These are phyloP conservation scores for Oophaga pumilio DNA, from an alignment of 2,113 vertebrate genomes.

Conservation along the genomic window DNA sequence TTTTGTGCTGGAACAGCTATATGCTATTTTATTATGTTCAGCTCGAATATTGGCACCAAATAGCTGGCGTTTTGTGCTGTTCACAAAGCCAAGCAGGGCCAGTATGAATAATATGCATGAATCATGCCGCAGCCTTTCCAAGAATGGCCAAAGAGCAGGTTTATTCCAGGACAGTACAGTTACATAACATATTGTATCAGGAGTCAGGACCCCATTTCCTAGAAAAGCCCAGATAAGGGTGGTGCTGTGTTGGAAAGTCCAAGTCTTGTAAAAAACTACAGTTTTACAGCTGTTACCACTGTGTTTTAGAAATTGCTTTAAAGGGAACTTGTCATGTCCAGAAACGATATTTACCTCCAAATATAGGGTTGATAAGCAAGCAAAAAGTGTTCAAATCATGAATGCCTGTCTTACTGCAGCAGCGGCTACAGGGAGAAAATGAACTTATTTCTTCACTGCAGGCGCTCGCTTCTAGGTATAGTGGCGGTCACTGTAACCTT, in stretches of 20 bases:
- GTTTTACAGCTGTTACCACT: neutral
- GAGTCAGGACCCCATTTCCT: slow-evolving; percentile 36
- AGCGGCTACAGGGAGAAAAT: no score
- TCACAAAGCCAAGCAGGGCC: slow-evolving; percentile 6
- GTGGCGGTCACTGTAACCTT: no score
- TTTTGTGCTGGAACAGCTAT: neutral
- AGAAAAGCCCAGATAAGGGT: slow-evolving; percentile 20
- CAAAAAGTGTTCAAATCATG: no score
- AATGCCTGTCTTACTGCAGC: no score
- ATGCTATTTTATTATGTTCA: slow-evolving; percentile 8
- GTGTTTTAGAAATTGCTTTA: neutral
- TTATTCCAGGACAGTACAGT: slow-evolving; percentile 27
- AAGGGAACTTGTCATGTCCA: no score
- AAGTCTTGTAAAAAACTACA: neutral
- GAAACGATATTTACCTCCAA: no score
- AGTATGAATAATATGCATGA: slow-evolving; percentile 43
- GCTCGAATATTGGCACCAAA: slow-evolving; percentile 3
- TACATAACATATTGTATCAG: slow-evolving; percentile 27
- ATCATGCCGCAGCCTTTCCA: slow-evolving; percentile 38
- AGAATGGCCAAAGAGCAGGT: slow-evolving; percentile 28
- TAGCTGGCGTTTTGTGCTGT: slow-evolving; percentile 22
- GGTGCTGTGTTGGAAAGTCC: neutral
- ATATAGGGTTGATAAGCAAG: no score
- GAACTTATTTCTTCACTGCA: no score
- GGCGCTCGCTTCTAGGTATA: no score